Conservation (phyloP, 2,888 invertebrate species). For the Phyllotreta striolata region DNA sequence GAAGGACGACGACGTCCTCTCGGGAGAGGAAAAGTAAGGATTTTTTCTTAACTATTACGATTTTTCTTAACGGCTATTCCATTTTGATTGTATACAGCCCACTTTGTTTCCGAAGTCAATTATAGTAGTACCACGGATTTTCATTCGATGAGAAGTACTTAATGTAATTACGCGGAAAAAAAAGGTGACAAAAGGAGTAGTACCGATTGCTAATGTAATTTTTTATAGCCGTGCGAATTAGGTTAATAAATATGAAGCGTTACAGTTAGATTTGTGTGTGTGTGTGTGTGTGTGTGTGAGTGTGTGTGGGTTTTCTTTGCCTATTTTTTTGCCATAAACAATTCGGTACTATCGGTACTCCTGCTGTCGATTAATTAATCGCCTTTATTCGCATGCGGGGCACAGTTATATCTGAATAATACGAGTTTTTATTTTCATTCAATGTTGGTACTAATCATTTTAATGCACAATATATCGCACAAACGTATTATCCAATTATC, state of each 20-base stretch:
- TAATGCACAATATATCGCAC: too few relatives aligned
- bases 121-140: constrained; percentile 11
- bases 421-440: not conserved
- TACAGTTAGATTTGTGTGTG: constrained; percentile 8
- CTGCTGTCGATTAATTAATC: constrained; percentile 5
- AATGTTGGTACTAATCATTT: not conserved
- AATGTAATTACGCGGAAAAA: too few relatives aligned
- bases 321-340: constrained; percentile 9
- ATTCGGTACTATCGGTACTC: constrained; percentile 5
- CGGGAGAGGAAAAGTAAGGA: constrained; percentile 39
- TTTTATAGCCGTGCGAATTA: constrained; percentile 16
- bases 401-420: constrained; percentile 2
- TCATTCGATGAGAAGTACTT: not conserved
- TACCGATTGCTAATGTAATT: constrained; percentile 1
- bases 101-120: too few relatives aligned
- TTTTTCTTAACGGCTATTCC: too few relatives aligned
- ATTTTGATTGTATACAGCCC: too few relatives aligned
- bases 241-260: constrained; percentile 28
- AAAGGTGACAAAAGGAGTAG: constrained; percentile 6
- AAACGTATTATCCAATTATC: too few relatives aligned
- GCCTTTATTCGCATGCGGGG: constrained; percentile 7
- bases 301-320: constrained; percentile 15
- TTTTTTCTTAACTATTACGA: too few relatives aligned
- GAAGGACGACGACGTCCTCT: constrained; percentile 60
- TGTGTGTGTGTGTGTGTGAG: too few relatives aligned